Conservation (phyloP, 2,888 invertebrate species). For the Trypoxylon attenuatum region DNA sequence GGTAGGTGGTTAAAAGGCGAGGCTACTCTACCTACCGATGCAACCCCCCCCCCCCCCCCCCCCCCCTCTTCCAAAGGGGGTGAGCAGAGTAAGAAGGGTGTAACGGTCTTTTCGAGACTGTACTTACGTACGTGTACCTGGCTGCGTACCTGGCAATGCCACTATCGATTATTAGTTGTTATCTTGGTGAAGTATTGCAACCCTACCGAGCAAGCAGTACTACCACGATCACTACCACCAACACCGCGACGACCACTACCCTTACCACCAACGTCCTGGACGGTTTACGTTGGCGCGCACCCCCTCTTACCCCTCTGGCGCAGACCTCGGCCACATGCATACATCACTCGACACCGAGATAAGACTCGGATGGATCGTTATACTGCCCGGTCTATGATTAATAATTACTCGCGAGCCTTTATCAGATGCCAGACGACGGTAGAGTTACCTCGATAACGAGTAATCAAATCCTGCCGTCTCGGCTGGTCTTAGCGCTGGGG, state of each 20-base stretch:
- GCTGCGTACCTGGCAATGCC: slow-evolving; percentile 61
- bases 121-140: slow-evolving; percentile 55
- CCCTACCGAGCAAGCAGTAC: slow-evolving; percentile 45
- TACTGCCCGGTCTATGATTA: slow-evolving; percentile 71
- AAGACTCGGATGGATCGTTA: slow-evolving; percentile 72
- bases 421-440: slow-evolving; percentile 71
- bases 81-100: slow-evolving; percentile 1
- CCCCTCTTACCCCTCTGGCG: slow-evolving; percentile 28
- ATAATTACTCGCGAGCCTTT: slow-evolving; percentile 71
- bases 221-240: slow-evolving; percentile 20
- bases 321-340: slow-evolving; percentile 60
- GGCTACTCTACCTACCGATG: slow-evolving; percentile 51
- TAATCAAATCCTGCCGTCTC: slow-evolving; percentile 65
- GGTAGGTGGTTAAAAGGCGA: slow-evolving; percentile 47
- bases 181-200: slow-evolving; percentile 69
- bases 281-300: slow-evolving; percentile 31
- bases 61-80: too few relatives aligned
- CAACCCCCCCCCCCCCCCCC: too few relatives aligned
- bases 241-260: slow-evolving; percentile 13
- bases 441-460: slow-evolving; percentile 70
- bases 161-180: slow-evolving; percentile 70
- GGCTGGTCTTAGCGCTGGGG: too few relatives aligned
- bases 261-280: slow-evolving; percentile 13
- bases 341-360: slow-evolving; percentile 71
- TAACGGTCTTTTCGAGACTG: slow-evolving; percentile 54